Evolutionary conservation across 2,113 vertebrate genomes (phyloP).

Genomic region (Ornithorhynchus anatinus): DNA sequence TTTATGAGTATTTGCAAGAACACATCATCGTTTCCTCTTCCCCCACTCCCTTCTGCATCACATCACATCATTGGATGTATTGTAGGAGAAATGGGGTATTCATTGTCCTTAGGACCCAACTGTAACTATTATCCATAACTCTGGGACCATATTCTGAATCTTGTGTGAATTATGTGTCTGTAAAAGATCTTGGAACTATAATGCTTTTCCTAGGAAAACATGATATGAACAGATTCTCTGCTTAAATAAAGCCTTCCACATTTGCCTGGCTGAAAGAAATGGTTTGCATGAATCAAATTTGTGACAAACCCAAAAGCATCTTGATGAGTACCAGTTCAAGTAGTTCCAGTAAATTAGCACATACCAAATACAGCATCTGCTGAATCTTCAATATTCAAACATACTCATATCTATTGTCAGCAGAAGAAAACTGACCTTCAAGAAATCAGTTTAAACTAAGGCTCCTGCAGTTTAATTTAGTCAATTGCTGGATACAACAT

Average conservation of each 20-base stretch:
- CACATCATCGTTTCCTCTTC: no score
- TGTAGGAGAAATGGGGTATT: no score
- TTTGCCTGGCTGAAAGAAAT: constrained; percentile 36
- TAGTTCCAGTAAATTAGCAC: constrained; percentile 38
- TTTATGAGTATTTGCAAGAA: no score
- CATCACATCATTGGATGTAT: no score
- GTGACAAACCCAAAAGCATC: constrained; percentile 47
- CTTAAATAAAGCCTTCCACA: constrained; percentile 30
- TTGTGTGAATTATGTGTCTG: no score
- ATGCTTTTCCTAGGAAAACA: constrained; percentile 33
- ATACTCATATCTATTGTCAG: constrained; percentile 26
- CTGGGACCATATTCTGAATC: no score
- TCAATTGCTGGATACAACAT: constrained; percentile 13
- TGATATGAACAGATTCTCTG: constrained; percentile 38
- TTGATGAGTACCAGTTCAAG: constrained; percentile 19
- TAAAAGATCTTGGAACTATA: constrained; percentile 8
- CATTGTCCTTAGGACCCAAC: no score
- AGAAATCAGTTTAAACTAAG: constrained; percentile 12
- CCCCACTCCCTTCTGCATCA: no score
- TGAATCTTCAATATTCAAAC: constrained; percentile 39
- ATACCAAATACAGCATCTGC: constrained; percentile 21
- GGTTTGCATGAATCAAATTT: constrained; percentile 13
- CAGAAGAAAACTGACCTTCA: constrained; percentile 38
- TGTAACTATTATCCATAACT: no score
- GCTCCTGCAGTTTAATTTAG: constrained; percentile 22